phyloP scores from a whole-genome alignment of 2,888 invertebrate species.

The Helicoverpa assulta region DNA sequence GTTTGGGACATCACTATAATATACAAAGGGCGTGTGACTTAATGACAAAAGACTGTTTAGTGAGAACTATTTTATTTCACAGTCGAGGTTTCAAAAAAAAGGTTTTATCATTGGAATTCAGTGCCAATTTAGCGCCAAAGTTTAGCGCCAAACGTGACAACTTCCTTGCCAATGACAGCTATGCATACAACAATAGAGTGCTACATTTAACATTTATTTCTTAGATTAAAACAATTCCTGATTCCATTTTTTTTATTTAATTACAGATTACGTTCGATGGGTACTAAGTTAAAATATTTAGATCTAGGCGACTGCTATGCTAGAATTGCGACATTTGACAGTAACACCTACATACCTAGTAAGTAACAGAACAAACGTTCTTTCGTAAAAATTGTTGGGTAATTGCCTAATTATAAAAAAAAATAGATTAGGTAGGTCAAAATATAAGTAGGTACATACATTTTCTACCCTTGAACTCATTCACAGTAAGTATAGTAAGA shows the following conservation, averaged over 20 bases:
- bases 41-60: neutral
- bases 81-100: neutral
- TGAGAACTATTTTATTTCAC: neutral
- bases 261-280: slow-evolving; percentile 42
- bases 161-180: slow-evolving; percentile 12
- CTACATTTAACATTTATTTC: slow-evolving; percentile 33
- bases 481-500: too few relatives aligned
- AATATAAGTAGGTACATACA: too few relatives aligned
- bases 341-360: slow-evolving; percentile 3
- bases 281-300: slow-evolving; percentile 19
- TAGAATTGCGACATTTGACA: slow-evolving; percentile 16
- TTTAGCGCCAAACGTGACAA: slow-evolving; percentile 9
- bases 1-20: slow-evolving; percentile 3
- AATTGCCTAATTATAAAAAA: too few relatives aligned
- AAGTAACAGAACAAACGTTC: slow-evolving; percentile 8
- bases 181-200: slow-evolving; percentile 12
- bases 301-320: slow-evolving; percentile 12
- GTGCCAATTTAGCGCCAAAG: neutral
- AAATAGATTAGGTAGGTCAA: too few relatives aligned
- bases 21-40: too few relatives aligned
- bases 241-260: slow-evolving; percentile 26
- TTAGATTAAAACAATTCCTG: slow-evolving; percentile 59
- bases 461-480: too few relatives aligned
- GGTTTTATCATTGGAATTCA: neutral
- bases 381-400: neutral